Evolutionary conservation across 2,888 invertebrate species (phyloP), one percentile per base, ranked within the genome.

Genomic region (Fragum whitleyi): DNA sequence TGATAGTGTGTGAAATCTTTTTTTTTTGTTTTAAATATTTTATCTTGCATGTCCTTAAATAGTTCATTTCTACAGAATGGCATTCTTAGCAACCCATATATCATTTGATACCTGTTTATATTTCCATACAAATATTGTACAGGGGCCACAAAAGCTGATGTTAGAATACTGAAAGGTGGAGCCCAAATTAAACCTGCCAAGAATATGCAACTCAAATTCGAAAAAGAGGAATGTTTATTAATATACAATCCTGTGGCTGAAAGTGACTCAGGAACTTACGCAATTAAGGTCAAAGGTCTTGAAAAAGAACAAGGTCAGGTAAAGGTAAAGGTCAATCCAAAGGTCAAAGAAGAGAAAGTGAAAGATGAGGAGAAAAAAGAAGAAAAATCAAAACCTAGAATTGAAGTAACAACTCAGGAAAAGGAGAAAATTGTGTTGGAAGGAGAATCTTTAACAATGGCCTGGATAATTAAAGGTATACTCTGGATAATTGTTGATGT

Each of bases 251-350:
- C 59, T 36, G 72, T 32, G 23, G 16, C 47, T 9, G 3, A 47
- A 28, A 26, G 1, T 28, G 72, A 72, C 28, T 23, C 23, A 26
- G 72, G 39, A 16, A 47, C 26, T 14, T 72, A 72, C 29, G 26
- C 39, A 11, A 57, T 71, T 32, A 71, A 53, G 29, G 53, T 69
- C 29, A 53, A 69, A 53, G 69, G 53, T 9, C 28, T 53, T 28
- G 51, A 69, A 2, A 21, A 28, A 53, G 69, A 69, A 6, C 28
- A 29, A 51, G 51, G 69, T 69, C 69, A 28, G 19, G 29, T 69
- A n/a, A 29, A 53, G 51, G 69, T 69, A 28, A 69, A 69, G 69
- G 69, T 69, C n/a, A 67, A 19, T 23, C 67, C 67, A 2, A 36
- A 42, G 47, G 47, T 47, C 47, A 47, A 19, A 47, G 2, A 47